Conservation (phyloP, 2,113 vertebrate species). For the Etheostoma cragini region DNA sequence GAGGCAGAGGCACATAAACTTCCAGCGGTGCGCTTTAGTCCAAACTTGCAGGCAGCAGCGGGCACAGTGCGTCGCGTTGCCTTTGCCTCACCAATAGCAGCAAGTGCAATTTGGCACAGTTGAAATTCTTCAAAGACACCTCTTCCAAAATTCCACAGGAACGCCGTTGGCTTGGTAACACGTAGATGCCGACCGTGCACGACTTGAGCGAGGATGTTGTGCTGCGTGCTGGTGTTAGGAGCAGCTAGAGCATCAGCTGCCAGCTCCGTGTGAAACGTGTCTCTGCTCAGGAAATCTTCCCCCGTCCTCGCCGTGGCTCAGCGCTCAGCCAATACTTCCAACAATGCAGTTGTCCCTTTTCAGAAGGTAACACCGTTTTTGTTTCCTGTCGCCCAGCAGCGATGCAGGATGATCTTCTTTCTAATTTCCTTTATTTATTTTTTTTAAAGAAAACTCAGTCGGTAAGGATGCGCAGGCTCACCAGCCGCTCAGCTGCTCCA, state of each 20-base stretch:
- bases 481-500: constrained; percentile 69
- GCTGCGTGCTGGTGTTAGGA: constrained; percentile 15
- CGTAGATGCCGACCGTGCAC: not conserved
- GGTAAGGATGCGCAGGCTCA: constrained; percentile 48
- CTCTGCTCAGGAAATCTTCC: constrained; percentile 40
- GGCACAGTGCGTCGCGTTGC: constrained; percentile 24
- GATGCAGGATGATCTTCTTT: constrained; percentile 29
- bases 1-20: constrained; percentile 64
- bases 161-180: not conserved
- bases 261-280: constrained; percentile 45
- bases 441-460: constrained; percentile 32
- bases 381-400: constrained; percentile 35
- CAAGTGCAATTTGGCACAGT: constrained; percentile 29
- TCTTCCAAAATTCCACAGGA: not conserved
- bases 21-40: constrained; percentile 73
- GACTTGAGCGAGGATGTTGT: constrained; percentile 5
- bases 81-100: constrained; percentile 15
- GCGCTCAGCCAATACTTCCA: constrained; percentile 53
- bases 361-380: constrained; percentile 29
- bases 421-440: not conserved
- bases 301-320: constrained; percentile 34
- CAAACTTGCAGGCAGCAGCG: constrained; percentile 67
- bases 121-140: constrained; percentile 25
- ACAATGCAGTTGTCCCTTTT: constrained; percentile 43
- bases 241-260: constrained; percentile 42